phyloP scores from a whole-genome alignment of 2,888 invertebrate species.

The Tenthredo notha region DNA sequence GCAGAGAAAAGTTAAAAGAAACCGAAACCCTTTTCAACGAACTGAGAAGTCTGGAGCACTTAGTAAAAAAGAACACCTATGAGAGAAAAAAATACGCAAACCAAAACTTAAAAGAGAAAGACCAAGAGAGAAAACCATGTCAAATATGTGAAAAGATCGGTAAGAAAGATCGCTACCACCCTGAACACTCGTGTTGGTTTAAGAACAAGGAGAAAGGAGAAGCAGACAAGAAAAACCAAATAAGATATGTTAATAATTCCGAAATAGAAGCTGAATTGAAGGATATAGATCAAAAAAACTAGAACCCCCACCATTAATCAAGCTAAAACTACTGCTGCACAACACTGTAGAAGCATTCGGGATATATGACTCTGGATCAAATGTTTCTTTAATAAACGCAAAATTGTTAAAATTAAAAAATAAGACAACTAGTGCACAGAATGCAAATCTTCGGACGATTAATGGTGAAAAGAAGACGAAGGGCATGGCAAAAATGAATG shows the following conservation, averaged over 20 bases:
- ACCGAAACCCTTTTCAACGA: conserved; percentile 27
- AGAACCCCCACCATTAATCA: conserved; percentile 57
- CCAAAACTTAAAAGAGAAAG: not conserved
- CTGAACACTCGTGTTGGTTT: conserved; percentile 5
- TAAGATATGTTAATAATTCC: conserved; percentile 50
- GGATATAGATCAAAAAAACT: conserved; percentile 55
- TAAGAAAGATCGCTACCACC: conserved; percentile 42
- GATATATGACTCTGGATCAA: conserved; percentile 60
- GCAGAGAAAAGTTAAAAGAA: conserved; percentile 52
- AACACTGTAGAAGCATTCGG: conserved; percentile 55
- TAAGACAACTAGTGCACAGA: conserved; percentile 25
- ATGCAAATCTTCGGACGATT: no score
- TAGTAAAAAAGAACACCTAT: not conserved
- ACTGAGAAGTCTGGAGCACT: conserved; percentile 30
- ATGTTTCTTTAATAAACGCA: conserved; percentile 59
- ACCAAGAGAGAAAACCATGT: conserved; percentile 7
- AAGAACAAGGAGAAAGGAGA: conserved; percentile 46
- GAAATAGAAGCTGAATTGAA: conserved; percentile 49
- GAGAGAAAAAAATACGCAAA: conserved; percentile 29
- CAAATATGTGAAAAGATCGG: conserved; percentile 4
- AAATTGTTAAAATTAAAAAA: conserved; percentile 58
- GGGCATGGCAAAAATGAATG: no score
- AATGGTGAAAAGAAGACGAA: no score
- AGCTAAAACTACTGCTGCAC: conserved; percentile 56
- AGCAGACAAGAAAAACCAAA: conserved; percentile 15